Evolutionary conservation across 2,797 vertebrate species (phyloP).

Genomic region (Coreius guichenoti): DNA sequence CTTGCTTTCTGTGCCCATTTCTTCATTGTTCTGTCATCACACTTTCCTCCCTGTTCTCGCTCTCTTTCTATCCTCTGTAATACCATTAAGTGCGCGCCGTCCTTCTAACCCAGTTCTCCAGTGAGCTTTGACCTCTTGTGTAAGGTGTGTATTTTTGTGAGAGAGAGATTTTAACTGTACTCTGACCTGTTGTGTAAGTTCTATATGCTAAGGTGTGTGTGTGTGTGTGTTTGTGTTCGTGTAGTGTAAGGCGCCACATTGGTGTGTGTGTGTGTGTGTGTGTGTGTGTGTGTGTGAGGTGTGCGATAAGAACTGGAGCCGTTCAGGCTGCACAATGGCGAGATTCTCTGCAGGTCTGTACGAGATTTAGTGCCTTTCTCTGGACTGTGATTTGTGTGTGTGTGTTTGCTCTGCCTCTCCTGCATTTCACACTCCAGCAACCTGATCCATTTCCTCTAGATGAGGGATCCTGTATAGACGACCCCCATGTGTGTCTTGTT

Average conservation of each 20-base stretch:
- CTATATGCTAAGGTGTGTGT: constrained; percentile 13
- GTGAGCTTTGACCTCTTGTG: constrained; percentile 47
- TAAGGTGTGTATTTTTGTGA: constrained; percentile 30
- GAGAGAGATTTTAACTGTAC: constrained; percentile 26
- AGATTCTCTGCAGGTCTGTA: constrained; percentile 37
- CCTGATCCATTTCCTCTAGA: constrained; percentile 32
- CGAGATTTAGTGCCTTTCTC: constrained; percentile 30
- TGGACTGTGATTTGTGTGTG: constrained; percentile 3
- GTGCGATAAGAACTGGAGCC: constrained; percentile 39
- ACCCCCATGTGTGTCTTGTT: constrained; percentile 9
- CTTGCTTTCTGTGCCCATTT: constrained; percentile 23
- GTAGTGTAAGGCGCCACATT: constrained; percentile 20
- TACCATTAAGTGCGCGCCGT: neutral
- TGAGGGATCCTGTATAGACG: neutral
- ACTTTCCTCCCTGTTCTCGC: neutral
- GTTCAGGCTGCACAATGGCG: constrained; percentile 1
- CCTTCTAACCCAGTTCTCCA: constrained; percentile 48
- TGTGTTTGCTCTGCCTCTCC: constrained; percentile 33
- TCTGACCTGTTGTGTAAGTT: constrained; percentile 38
- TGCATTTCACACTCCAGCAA: constrained; percentile 32
- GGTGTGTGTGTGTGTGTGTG: constrained; percentile 23
- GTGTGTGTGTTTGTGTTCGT: constrained; percentile 14
- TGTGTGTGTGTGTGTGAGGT: constrained; percentile 10
- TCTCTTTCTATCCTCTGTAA: constrained; percentile 1
- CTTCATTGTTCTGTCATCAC: constrained; percentile 35